Base-by-base conservation (phyloP, 2,888 invertebrate genomes). In the Drosophila quinaria region DNA sequence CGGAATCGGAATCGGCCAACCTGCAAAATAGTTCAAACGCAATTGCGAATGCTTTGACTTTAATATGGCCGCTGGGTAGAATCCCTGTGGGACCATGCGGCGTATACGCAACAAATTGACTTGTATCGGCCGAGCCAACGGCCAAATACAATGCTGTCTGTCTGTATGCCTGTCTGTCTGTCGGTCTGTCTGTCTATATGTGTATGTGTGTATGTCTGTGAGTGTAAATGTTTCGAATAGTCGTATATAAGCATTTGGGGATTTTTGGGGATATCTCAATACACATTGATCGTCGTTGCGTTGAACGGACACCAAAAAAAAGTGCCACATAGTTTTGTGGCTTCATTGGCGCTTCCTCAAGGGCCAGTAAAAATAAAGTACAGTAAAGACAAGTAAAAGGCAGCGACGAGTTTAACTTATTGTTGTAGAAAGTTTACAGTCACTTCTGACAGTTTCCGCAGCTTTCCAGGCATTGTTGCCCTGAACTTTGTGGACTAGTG, bases 391-490 rank as follows among this genome's bases (percentile, higher is more conserved):
- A 60, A 59, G 50, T 31, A 39, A 59, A 50, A 55, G 37, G 52
- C 19, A 54, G 35, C 25, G 46, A 61, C 56, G 76, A 76, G 75
- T 70, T 74, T 39, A 86, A 83, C 84, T 81, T 86, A 75, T 83
- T 87, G 80, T 80, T 80, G 70, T 63, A 51, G 66, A 63, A 72
- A 86, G 54, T 77, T 83, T 78, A 54, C 61, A 70, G 72, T 70
- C 72, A 73, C 81, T 83, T 89, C 72, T 70, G 84, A 89, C 78
- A 85, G 83, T 80, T 81, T 55, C 15, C 15, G 55, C 41, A 46
- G 70, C 49, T 65, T 33, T 47, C 11, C 33, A 51, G 52, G 35
- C 62, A 62, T 65, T 74, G 78, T 54, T 81, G 65, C 56, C 58
- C 58, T 59, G 41, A 72, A 85, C 70, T 83, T 87, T 78, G 64